These are phyloP conservation scores for Patella ulyssiponensis DNA, from an alignment of 2,888 invertebrate genomes.

Conservation along the genomic window DNA sequence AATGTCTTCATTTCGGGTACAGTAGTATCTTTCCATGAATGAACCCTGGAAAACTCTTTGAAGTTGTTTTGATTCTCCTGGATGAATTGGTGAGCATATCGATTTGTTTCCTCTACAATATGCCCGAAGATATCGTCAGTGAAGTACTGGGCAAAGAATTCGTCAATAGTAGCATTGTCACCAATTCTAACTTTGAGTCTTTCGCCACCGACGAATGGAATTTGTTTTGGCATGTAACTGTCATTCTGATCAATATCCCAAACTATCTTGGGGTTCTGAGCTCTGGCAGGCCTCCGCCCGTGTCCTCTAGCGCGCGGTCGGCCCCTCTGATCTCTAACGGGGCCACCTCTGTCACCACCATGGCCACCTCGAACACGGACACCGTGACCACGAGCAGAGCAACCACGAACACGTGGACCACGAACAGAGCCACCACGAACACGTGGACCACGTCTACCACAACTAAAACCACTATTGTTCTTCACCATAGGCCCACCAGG, in stretches of 20 bases:
- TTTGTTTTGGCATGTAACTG: neutral
- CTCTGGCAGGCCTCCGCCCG: neutral
- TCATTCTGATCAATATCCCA: neutral
- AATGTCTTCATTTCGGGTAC: conserved; percentile 18
- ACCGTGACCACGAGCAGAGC: neutral
- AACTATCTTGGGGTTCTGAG: neutral
- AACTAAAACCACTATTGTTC: neutral
- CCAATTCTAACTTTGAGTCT: neutral
- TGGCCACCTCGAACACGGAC: neutral
- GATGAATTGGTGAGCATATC: conserved; percentile 8
- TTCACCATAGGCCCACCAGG: neutral
- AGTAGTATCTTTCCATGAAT: neutral
- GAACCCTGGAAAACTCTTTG: neutral
- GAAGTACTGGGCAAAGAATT: conserved; percentile 10
- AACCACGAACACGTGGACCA: neutral
- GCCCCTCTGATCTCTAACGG: neutral
- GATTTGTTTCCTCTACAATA: conserved; percentile 16
- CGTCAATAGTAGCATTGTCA: neutral
- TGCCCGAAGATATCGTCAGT: conserved; percentile 7
- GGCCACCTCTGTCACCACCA: neutral
- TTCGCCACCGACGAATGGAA: neutral
- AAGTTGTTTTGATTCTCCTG: neutral
- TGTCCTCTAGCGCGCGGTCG: too few relatives aligned
- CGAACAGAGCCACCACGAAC: neutral
- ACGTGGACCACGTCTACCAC: neutral